Base-by-base conservation (phyloP, 1,140 invertebrate genomes). In the Trichomalopsis sarcophagae region DNA sequence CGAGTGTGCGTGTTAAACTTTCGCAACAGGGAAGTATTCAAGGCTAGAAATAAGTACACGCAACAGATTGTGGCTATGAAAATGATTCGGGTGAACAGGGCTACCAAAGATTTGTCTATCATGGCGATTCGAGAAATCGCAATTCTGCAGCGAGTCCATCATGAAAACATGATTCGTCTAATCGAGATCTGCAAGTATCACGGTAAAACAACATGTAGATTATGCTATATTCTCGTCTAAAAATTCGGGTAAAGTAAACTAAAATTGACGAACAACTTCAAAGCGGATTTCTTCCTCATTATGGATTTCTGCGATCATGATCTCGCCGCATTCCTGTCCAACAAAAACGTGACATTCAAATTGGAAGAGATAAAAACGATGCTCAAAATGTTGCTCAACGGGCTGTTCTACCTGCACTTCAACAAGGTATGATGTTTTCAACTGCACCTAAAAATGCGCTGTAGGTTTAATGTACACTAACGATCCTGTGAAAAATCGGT, bases 291-390 rank as follows among this genome's bases (percentile, higher is more conserved):
- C 91, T 99, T 98, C 92, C 93, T 99, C 87, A 97, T 99, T 1
- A 99, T 99, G 93, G 98, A 99, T 88, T 99, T 99, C 90, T 99
- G 98, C 94, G 98, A 99, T 91, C 98, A 99, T 91, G 98, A 99
- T 94, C 93, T 99, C 81, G 98, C 98, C 36, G 98, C 98, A 9
- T 93, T 99, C 23, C 91, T 99, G 11, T 98, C 97, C 11, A 99
- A 99, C 93, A 95, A 96, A 14, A 97, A 97, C 91, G 97, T 99
- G 0, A 98, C 98, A 94, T 98, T 99, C 92, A 95, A 95, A 94
- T 94, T 99, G 86, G 97, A 97, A 10, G 98, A 99, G 93, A 98
- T 99, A 66, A 99, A 99, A 91, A 98, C 98, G 93, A 97, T 97
- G 1, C 98, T 99, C 95, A 97, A 99, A 90, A 98, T 99, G 91